These are phyloP conservation scores for Chelmon rostratus DNA, from an alignment of 2,797 vertebrate genomes.

Conservation along the genomic window DNA sequence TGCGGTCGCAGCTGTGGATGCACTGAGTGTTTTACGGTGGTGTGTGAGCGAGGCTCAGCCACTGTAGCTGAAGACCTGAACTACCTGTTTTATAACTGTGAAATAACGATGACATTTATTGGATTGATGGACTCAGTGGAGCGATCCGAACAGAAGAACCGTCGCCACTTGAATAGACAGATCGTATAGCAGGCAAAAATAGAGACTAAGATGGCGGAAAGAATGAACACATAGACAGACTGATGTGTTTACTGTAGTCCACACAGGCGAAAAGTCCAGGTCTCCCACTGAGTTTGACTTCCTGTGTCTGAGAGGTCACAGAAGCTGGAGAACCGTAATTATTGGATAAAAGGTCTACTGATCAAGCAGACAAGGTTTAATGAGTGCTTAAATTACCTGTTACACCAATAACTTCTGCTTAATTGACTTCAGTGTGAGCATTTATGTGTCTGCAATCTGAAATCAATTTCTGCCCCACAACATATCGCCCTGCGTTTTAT, in stretches of 20 bases:
- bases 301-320: slow-evolving; percentile 55
- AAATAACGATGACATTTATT: slow-evolving; percentile 54
- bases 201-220: background rate
- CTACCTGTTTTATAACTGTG: slow-evolving; percentile 44
- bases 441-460: slow-evolving; percentile 52
- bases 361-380: slow-evolving; percentile 65
- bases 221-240: slow-evolving; percentile 3
- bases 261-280: slow-evolving; percentile 4
- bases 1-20: slow-evolving; percentile 27
- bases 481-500: slow-evolving; percentile 34
- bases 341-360: slow-evolving; percentile 54
- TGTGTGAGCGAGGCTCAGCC: slow-evolving; percentile 14
- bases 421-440: slow-evolving; percentile 56
- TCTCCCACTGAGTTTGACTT: slow-evolving; percentile 51
- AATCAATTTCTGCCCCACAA: slow-evolving; percentile 42
- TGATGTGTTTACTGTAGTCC: background rate
- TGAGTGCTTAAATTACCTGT: slow-evolving; percentile 63
- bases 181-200: slow-evolving; percentile 8
- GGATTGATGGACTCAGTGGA: slow-evolving; percentile 46
- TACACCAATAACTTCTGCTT: slow-evolving; percentile 52
- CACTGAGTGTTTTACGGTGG: slow-evolving; percentile 28
- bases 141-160: slow-evolving; percentile 24
- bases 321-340: slow-evolving; percentile 60
- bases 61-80: slow-evolving; percentile 15
- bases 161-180: slow-evolving; percentile 17